Conservation (phyloP, 2,888 invertebrate genomes). For the Bhutanitis thaidina region DNA sequence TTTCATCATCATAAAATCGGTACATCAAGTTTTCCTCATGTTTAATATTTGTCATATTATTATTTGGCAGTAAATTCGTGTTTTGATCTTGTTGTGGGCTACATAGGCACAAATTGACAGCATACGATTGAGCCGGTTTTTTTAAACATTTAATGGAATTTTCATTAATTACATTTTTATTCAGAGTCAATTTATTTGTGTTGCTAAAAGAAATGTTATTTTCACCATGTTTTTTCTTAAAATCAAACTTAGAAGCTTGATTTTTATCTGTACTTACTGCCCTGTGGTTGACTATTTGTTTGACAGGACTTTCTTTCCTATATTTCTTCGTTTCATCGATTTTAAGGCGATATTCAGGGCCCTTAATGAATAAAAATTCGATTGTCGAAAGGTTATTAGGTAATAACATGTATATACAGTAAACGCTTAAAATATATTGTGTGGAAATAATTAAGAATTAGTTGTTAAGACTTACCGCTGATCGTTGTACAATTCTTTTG, state of each 20-base stretch:
- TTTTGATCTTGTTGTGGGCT: conserved; percentile 33
- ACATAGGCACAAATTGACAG: conserved; percentile 62
- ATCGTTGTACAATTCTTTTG: conserved; percentile 41
- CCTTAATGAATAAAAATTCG: background rate
- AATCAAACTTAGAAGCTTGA: background rate
- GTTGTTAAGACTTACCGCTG: conserved; percentile 40
- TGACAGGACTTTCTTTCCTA: background rate
- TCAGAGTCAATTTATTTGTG: conserved; percentile 4
- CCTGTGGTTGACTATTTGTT: conserved; percentile 9
- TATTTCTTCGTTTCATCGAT: conserved; percentile 3
- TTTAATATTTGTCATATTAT: background rate
- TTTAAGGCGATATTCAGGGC: background rate
- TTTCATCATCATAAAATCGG: background rate
- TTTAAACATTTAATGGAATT: conserved; percentile 23
- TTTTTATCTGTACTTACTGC: conserved; percentile 11
- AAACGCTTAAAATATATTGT: too few relatives aligned
- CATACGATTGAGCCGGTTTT: conserved; percentile 39
- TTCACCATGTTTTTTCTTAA: background rate
- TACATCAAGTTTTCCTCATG: background rate
- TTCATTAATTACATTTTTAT: conserved; percentile 19
- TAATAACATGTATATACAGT: too few relatives aligned
- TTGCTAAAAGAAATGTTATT: background rate
- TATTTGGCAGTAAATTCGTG: conserved; percentile 11
- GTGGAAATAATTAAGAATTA: too few relatives aligned
- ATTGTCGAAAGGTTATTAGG: too few relatives aligned